Conservation (phyloP, 2,888 invertebrate genomes). For the Pelosia muscerda region DNA sequence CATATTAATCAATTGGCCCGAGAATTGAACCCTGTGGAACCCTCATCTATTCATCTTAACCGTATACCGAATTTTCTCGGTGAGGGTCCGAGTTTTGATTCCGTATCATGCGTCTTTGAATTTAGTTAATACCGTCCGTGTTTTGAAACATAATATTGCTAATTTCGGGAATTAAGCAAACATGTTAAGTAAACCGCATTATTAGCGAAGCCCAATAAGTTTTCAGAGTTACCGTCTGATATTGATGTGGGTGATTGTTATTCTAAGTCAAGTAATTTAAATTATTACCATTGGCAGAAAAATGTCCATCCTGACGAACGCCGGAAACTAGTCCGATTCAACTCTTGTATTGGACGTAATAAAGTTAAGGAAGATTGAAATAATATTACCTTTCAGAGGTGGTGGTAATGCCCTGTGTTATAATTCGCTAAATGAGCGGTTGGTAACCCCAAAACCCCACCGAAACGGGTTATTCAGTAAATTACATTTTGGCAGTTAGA, state of each 20-base stretch:
- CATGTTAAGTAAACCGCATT: background rate
- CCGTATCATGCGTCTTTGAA: background rate
- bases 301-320: too few species aligned
- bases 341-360: too few species aligned
- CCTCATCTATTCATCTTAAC: slow-evolving; percentile 4
- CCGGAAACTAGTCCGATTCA: too few species aligned
- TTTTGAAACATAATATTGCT: background rate
- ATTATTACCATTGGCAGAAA: too few species aligned
- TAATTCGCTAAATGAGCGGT: too few species aligned
- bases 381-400: too few species aligned
- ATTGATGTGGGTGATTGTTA: too few species aligned
- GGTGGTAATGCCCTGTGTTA: too few species aligned
- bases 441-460: too few species aligned
- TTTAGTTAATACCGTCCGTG: background rate
- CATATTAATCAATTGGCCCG: slow-evolving; percentile 4
- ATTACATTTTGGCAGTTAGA: too few species aligned
- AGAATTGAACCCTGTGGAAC: slow-evolving; percentile 1
- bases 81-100: background rate
- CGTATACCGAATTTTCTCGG: background rate
- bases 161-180: background rate
- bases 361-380: too few species aligned
- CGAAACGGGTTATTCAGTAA: too few species aligned
- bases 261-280: background rate
- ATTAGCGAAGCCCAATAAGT: background rate
- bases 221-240: background rate